A percentile compares a stretch with the other conserved stretches of the same genome.
These are phyloP conservation scores for Phodopus roborovskii DNA, from an alignment of 2,113 vertebrate genomes.

Conservation along the genomic window DNA sequence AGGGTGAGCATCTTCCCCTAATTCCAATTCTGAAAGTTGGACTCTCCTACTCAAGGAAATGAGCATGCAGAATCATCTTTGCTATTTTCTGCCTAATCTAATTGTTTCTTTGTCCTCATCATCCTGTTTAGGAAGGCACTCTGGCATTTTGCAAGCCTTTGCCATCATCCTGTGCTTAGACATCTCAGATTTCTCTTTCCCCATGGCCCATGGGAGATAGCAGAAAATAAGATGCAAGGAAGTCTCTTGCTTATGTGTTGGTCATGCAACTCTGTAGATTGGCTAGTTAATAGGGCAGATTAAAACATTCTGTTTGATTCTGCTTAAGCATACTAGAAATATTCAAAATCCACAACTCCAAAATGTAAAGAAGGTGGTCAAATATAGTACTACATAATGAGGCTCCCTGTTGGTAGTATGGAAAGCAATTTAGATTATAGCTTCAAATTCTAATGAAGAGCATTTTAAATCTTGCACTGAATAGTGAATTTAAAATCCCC, in stretches of 20 bases:
- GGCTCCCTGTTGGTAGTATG: conserved; percentile 76
- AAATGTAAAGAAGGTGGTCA: conserved; percentile 81
- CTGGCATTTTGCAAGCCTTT: conserved; percentile 26
- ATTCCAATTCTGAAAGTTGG: conserved; percentile 48
- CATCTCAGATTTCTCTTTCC: conserved; percentile 64
- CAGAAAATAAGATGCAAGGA: conserved; percentile 44
- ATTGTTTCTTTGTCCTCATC: conserved; percentile 65
- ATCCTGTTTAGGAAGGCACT: conserved; percentile 49
- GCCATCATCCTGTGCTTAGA: conserved; percentile 12
- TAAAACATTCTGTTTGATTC: conserved; percentile 76
- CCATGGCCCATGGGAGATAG: conserved; percentile 1
- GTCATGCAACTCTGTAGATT: conserved; percentile 39
- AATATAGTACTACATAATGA: conserved; percentile 84
- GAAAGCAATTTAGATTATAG: conserved; percentile 63
- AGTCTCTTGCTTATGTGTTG: conserved; percentile 63
- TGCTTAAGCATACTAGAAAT: conserved; percentile 67
- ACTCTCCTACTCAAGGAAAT: conserved; percentile 64
- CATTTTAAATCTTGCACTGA: conserved; percentile 76
- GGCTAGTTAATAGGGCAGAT: conserved; percentile 75
- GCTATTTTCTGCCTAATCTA: conserved; percentile 70
- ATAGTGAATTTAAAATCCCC: conserved; percentile 78
- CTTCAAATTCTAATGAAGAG: conserved; percentile 72
- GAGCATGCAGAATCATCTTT: conserved; percentile 45
- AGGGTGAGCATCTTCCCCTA: not conserved
- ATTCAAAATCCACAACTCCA: conserved; percentile 79